These are phyloP conservation scores for human DNA, from an alignment of 2,113 vertebrate genomes.

Conservation along the genomic window GRCh38 chr1:87768001-87768500, in stretches of 20 bases:
- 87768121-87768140: background rate
- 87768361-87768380: background rate
- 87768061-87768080: background rate
- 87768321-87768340: background rate
- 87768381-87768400: background rate
- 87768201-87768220: background rate
- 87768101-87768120: background rate
- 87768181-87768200: background rate
- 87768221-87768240: background rate
- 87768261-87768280: background rate
- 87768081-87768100: background rate
- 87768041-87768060: background rate
- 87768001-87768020: background rate
- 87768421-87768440: background rate
- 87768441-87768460: background rate
- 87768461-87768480: background rate
- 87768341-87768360: background rate
- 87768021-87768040: background rate
- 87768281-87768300: background rate
- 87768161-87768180: conserved; percentile 9
- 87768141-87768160: background rate
- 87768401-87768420: background rate
- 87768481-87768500: background rate
- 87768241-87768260: background rate
- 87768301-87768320: conserved; percentile 26